Evolutionary conservation across 2,888 invertebrate genomes (phyloP), one percentile per base, ranked within the genome.

Genomic region (Azorinus chamasolen): DNA sequence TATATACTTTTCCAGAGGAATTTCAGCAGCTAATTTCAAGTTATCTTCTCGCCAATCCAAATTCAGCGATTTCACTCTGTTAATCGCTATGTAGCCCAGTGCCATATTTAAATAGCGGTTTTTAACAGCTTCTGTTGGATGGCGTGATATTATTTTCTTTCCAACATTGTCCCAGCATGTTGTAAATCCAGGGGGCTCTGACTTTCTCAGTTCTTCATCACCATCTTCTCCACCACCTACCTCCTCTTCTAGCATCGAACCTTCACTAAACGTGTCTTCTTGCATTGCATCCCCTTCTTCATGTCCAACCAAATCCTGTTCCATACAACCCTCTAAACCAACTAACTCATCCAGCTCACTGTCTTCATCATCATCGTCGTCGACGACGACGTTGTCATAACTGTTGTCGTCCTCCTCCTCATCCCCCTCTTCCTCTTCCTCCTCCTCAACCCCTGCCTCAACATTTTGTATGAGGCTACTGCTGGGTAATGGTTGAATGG

Each of bases 51-150:
- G 24, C 65, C 55, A 66, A 22, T 37, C 5, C 14, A 59, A 8
- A 18, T 65, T 25, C 18, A 4, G 16, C n/a, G 72, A 59, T 27
- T 43, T 39, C 6, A 65, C 51, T 46, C 72, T 53, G 41, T 72
- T 59, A 2, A 72, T 45, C 20, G 72, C 64, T 32, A 65, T 59
- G 32, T 72, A 70, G 16, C 59, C 79, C 18, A 57, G 54, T 25
- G 58, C 74, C 59, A 68, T 69, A 37, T 70, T 74, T 22, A 66
- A 32, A 57, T 62, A 61, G 5, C 22, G 41, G 20, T 65, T 74
- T 64, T 53, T 50, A 48, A 46, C 48, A 32, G 32, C 32, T 32
- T 32, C 32, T 32, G 32, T 32, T 43, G 54, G 70, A 37, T 43
- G 45, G 12, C 54, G 48, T 18, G 50, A 10, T 16, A 59, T 57